Percentiles rank a stretch among this genome's conserved stretches.
Conservation (phyloP, 1,140 invertebrate genomes). For the Ladona fulva region DNA sequence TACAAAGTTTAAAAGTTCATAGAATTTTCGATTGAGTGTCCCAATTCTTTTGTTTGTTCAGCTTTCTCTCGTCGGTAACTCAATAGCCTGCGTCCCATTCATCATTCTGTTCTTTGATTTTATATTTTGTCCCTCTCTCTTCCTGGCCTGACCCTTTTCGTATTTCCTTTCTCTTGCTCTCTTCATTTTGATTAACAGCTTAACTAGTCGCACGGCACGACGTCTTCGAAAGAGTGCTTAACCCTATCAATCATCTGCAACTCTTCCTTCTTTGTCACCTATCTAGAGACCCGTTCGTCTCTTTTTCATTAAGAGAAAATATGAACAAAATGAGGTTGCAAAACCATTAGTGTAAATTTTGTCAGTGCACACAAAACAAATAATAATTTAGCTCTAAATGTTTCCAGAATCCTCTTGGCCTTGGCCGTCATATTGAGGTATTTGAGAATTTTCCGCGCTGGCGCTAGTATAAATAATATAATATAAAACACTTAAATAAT, state of each 20-base stretch:
- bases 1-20: no score
- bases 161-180: background rate
- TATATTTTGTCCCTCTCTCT: background rate
- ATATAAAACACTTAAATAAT: no score
- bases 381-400: no score
- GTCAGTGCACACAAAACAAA: no score
- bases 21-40: background rate
- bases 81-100: background rate
- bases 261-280: background rate
- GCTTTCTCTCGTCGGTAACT: background rate
- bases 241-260: background rate
- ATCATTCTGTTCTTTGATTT: background rate
- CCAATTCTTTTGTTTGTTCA: background rate
- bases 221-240: background rate
- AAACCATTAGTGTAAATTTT: no score
- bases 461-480: no score
- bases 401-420: no score
- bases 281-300: background rate
- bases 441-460: no score
- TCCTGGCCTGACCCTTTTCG: background rate
- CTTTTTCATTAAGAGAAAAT: background rate
- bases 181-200: background rate
- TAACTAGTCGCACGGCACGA: background rate
- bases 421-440: no score
- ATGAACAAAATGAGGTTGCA: no score